Evolutionary conservation across 2,797 vertebrate genomes (phyloP).

Genomic region (Furcifer pardalis): DNA sequence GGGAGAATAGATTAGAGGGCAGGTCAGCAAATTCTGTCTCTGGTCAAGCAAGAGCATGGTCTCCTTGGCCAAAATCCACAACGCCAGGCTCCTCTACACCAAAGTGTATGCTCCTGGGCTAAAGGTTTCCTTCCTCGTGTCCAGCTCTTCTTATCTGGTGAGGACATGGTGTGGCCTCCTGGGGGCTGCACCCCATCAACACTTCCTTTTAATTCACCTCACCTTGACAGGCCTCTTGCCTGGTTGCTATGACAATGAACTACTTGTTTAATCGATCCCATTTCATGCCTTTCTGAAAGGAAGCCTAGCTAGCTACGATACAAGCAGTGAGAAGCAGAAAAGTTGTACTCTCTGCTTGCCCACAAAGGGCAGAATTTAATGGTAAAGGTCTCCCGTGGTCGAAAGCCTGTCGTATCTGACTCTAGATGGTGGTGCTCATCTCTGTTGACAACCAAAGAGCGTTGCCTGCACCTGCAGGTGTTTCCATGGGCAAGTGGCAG

Average conservation of each 20-base stretch:
- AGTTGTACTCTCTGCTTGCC: constrained; percentile 34
- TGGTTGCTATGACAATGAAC: constrained; percentile 65
- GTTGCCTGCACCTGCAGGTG: too few species aligned
- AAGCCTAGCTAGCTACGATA: background rate
- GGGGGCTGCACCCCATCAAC: constrained; percentile 31
- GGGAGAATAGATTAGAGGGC: background rate
- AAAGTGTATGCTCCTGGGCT: too few species aligned
- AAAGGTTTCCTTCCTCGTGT: background rate
- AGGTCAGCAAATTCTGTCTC: background rate
- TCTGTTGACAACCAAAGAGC: too few species aligned
- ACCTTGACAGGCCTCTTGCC: constrained; percentile 51
- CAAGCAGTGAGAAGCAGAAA: constrained; percentile 11
- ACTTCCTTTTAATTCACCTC: background rate
- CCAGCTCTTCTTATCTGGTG: background rate
- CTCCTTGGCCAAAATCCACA: background rate
- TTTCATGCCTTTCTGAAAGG: background rate
- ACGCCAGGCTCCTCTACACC: too few species aligned
- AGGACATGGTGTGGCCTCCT: constrained; percentile 13
- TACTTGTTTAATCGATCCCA: constrained; percentile 16
- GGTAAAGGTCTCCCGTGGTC: too few species aligned
- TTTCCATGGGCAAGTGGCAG: too few species aligned
- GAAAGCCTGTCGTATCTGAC: too few species aligned
- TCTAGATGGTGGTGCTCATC: too few species aligned
- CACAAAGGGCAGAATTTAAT: background rate
- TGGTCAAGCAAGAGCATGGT: background rate